phyloP scores from a whole-genome alignment of 2,113 vertebrate species.

The Zeus faber region DNA sequence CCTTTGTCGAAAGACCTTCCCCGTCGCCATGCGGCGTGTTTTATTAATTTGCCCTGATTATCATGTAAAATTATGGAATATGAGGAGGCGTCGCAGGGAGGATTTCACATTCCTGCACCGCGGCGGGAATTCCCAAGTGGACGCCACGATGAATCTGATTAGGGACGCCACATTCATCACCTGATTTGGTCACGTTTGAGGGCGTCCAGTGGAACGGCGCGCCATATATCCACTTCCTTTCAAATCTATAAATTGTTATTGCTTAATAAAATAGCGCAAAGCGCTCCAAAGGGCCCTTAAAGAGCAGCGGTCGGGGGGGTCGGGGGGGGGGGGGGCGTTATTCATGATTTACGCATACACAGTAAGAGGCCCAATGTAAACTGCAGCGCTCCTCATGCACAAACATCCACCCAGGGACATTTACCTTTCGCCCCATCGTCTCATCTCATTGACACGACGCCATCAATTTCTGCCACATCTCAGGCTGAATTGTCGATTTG shows the following conservation, averaged over 20 bases:
- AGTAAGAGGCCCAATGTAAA: background rate
- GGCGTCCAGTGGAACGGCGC: slow-evolving; percentile 24
- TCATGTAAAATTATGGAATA: background rate
- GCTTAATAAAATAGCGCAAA: slow-evolving; percentile 66
- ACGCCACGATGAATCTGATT: slow-evolving; percentile 57
- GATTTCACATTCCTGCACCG: too few relatives aligned
- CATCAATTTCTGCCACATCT: slow-evolving; percentile 66
- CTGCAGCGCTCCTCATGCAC: slow-evolving; percentile 23
- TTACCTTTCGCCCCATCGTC: slow-evolving; percentile 61
- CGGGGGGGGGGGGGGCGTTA: background rate
- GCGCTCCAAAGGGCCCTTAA: slow-evolving; percentile 58
- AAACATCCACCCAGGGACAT: slow-evolving; percentile 54
- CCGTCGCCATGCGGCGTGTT: too few relatives aligned
- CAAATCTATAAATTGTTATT: slow-evolving; percentile 59
- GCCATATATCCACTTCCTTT: slow-evolving; percentile 49
- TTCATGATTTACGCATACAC: slow-evolving; percentile 63
- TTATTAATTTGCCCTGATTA: background rate
- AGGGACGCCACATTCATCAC: slow-evolving; percentile 61
- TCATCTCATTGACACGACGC: slow-evolving; percentile 60
- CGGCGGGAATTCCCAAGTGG: slow-evolving; percentile 41
- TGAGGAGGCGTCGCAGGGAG: too few relatives aligned
- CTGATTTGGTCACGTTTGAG: slow-evolving; percentile 39
- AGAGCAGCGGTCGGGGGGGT: slow-evolving; percentile 28
- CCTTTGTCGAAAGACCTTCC: too few relatives aligned
- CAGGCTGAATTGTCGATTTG: slow-evolving; percentile 46